phyloP scores from a whole-genome alignment of 1,140 invertebrate genomes.

The Brachionus manjavacas region DNA sequence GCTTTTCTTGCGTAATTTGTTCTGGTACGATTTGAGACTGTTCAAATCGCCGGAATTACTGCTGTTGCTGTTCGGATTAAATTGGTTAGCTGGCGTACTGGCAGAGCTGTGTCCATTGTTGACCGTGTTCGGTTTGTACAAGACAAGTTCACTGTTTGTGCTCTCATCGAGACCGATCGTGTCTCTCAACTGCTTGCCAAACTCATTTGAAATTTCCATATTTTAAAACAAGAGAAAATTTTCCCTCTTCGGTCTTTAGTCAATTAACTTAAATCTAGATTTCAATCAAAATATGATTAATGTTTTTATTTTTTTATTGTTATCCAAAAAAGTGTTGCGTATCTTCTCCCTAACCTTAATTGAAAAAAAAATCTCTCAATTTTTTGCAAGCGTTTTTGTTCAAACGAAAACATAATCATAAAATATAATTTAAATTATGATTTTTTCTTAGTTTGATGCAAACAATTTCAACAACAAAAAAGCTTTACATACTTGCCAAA shows the following conservation, averaged over 20 bases:
- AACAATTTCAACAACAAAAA: background rate
- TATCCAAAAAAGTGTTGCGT: background rate
- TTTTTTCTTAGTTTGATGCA: background rate
- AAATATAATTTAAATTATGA: slow-evolving; percentile 3
- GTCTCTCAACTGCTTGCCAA: background rate
- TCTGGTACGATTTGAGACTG: background rate
- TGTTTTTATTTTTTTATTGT: background rate
- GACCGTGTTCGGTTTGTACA: background rate
- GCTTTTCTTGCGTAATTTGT: slow-evolving; percentile 9
- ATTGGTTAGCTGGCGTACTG: background rate
- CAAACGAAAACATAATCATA: background rate
- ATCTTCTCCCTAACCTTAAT: background rate
- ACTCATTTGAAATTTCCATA: background rate
- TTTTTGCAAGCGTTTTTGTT: background rate
- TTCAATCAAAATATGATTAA: slow-evolving; percentile 2
- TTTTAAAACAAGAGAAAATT: background rate
- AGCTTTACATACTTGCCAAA: background rate
- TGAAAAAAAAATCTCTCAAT: background rate
- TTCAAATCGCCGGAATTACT: background rate
- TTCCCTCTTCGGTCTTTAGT: background rate
- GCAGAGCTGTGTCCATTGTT: background rate
- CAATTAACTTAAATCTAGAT: slow-evolving; percentile 5
- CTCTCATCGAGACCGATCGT: background rate
- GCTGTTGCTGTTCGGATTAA: background rate
- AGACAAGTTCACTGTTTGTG: background rate